phyloP scores from a whole-genome alignment of 2,797 vertebrate species.

The Sebastes oblongus region DNA sequence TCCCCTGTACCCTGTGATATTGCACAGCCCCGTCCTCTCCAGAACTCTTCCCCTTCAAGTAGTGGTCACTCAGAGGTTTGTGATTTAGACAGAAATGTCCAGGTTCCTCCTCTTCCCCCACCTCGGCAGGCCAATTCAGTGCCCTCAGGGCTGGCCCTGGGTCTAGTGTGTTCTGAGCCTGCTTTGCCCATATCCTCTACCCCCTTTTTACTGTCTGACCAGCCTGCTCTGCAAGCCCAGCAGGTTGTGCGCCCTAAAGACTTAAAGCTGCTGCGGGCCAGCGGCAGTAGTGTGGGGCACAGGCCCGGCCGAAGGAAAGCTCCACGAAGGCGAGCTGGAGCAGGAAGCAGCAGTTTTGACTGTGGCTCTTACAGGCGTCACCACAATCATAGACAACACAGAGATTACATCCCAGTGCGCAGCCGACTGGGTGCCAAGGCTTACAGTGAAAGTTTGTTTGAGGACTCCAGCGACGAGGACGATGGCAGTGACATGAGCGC shows the following conservation, averaged over 20 bases:
- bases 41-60: conserved; percentile 84
- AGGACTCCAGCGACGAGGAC: conserved; percentile 87
- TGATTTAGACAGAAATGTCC: conserved; percentile 71
- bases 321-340: conserved; percentile 80
- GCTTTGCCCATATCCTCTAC: conserved; percentile 81
- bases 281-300: conserved; percentile 78
- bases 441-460: conserved; percentile 88
- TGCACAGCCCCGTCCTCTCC: conserved; percentile 71
- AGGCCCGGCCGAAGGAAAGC: conserved; percentile 85
- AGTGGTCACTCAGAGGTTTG: conserved; percentile 82
- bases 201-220: conserved; percentile 82
- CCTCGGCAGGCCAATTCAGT: conserved; percentile 83
- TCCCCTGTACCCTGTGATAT: conserved; percentile 67
- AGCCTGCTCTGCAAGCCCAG: conserved; percentile 78
- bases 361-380: conserved; percentile 84
- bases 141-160: conserved; percentile 82
- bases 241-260: conserved; percentile 92
- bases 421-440: conserved; percentile 86
- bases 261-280: conserved; percentile 85
- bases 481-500: conserved; percentile 91
- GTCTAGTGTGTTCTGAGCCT: conserved; percentile 83
- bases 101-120: conserved; percentile 81
- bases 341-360: conserved; percentile 85
- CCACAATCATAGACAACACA: conserved; percentile 82
- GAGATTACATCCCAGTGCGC: conserved; percentile 86